Conservation (phyloP, 2,797 vertebrate genomes). For the Epinephelus awoara region DNA sequence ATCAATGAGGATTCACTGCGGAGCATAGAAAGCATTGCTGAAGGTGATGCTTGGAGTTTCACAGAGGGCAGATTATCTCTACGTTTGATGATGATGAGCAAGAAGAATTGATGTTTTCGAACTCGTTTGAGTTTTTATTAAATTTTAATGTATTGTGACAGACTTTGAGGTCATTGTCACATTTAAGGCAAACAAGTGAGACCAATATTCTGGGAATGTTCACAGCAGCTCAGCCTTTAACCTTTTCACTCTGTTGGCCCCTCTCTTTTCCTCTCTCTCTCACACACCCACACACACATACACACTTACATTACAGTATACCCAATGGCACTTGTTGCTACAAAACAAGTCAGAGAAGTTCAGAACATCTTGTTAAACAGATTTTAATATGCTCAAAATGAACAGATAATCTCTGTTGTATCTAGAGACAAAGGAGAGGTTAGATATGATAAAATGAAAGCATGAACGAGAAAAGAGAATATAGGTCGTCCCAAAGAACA, state of each 20-base stretch:
- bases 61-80: not conserved
- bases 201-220: not conserved
- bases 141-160: not conserved
- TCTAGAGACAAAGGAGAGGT: not conserved
- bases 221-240: not conserved
- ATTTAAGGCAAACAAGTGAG: not conserved
- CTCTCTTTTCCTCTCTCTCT: not conserved
- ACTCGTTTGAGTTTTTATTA: not conserved
- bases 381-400: conserved; percentile 9
- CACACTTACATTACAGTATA: not conserved
- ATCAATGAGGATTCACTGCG: conserved; percentile 34
- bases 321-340: not conserved
- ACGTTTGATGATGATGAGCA: conserved; percentile 18
- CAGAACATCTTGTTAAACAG: conserved; percentile 2
- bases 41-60: conserved; percentile 6
- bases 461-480: conserved; percentile 14
- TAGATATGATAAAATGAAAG: conserved; percentile 29
- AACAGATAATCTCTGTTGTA: conserved; percentile 4
- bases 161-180: conserved; percentile 3
- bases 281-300: not conserved
- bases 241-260: not conserved
- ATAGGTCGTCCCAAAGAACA: conserved; percentile 1
- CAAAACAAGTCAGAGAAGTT: not conserved
- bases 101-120: not conserved
- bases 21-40: conserved; percentile 9